Conservation (phyloP, 2,113 vertebrate genomes). For the Sphyrna mokarran region DNA sequence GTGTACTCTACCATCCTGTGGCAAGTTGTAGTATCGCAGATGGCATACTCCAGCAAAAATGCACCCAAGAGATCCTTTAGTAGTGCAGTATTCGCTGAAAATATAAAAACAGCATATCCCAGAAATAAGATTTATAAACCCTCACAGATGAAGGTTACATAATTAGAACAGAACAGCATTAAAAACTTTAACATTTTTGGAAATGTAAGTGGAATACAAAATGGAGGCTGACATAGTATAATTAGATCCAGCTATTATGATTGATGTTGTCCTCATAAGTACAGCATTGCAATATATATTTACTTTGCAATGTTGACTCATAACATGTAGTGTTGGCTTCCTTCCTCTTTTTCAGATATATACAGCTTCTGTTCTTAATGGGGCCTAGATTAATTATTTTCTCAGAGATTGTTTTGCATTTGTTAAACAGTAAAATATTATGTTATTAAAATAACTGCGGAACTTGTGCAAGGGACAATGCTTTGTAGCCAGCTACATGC, state of each 20-base stretch:
- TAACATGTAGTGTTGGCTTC: too few relatives aligned
- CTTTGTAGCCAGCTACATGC: background rate
- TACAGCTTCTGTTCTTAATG: background rate
- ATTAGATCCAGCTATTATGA: background rate
- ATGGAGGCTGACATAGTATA: background rate
- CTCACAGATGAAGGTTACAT: background rate
- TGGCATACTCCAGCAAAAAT: conserved; percentile 44
- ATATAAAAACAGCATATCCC: background rate
- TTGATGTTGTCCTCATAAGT: background rate
- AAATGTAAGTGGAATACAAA: background rate
- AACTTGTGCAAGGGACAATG: background rate
- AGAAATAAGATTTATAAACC: background rate
- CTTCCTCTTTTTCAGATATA: background rate
- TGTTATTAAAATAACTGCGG: background rate
- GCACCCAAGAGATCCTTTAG: background rate
- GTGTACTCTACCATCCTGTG: conserved; percentile 82
- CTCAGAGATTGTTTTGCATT: background rate
- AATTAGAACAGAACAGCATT: background rate
- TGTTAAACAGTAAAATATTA: background rate
- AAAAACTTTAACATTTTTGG: background rate
- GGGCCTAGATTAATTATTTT: background rate
- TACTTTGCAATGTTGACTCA: background rate
- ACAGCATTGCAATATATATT: background rate
- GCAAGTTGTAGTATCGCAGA: conserved; percentile 71
- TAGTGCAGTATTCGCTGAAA: background rate